Evolutionary conservation across 2,888 invertebrate species (phyloP), one percentile per base, ranked within the genome.

Genomic region (Agrypnus murinus): DNA sequence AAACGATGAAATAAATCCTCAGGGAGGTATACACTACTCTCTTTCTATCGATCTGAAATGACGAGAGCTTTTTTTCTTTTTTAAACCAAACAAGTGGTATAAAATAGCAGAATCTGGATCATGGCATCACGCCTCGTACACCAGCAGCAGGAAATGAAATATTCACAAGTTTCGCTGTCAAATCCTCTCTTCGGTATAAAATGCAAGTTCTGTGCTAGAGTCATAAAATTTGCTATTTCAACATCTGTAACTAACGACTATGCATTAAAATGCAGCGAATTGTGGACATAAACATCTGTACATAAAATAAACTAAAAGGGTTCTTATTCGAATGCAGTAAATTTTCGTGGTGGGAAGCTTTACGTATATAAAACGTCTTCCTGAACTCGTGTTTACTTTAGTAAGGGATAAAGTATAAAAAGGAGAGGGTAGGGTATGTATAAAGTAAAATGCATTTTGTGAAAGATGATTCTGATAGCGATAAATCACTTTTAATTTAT

Each of bases 241-340:
- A 55, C 55, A 55, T 55, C 55, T 55, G 55, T 55, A 55, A 55
- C 55, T 55, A 55, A 55, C 55, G 55, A 55, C 55, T 10, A 36
- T 5, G 36, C 55, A 36, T 55, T 55, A 55, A 55, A 55, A 32
- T 36, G 55, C 55, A 55, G 36, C 2, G 36, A 36, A 32, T 36
- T 55, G 55, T 36, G 55, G 55, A 8, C 55, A 36, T 55, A 55
- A 55, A 55, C 55, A 55, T 55, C n/a, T 36, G 55, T 17, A 55
- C 53, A 32, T 36, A 55, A 34, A 34, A 36, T 55, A 55, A 55
- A 55, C 36, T 36, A 55, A 55, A 34, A 36, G 55, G 36, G 55
- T 10, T 55, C 36, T 34, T 36, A 17, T 17, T 36, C 14, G 31
- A 31, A 12, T 14, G 36, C 32, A 32, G 34, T 36, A 55, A 55